Conservation (phyloP, 2,888 invertebrate species). For the Calameuta pallipes region DNA sequence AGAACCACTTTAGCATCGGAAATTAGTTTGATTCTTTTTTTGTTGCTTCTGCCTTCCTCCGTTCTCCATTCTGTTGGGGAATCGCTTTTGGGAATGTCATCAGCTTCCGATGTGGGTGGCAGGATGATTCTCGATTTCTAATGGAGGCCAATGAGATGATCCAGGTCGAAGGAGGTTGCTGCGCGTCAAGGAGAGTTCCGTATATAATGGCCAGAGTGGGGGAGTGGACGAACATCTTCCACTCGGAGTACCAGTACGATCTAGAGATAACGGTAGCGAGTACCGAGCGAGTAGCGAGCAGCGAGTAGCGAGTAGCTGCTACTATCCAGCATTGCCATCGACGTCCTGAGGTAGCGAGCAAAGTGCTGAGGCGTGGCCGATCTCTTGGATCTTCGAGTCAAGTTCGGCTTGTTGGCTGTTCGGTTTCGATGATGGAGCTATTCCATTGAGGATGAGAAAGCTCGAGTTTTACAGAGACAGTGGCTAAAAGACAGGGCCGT, state of each 20-base stretch:
- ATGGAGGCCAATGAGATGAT: neutral
- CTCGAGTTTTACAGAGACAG: no score
- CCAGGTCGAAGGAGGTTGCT: no score
- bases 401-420: neutral
- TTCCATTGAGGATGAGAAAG: no score
- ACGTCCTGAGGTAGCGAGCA: conserved; percentile 47
- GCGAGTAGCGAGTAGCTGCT: no score
- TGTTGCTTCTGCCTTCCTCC: neutral
- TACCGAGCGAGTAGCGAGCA: no score
- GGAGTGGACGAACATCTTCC: no score
- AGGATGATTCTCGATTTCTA: conserved; percentile 1
- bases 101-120: conserved; percentile 8
- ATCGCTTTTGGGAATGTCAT: conserved; percentile 3
- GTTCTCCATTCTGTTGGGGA: neutral
- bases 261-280: no score
- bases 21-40: conserved; percentile 6
- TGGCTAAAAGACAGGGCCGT: no score
- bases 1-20: conserved; percentile 30
- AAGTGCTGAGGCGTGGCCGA: conserved; percentile 64
- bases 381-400: conserved; percentile 47
- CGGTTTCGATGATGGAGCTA: neutral
- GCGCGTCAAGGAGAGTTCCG: no score
- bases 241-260: no score
- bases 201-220: no score
- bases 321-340: conserved; percentile 12